Evolutionary conservation across 2,888 invertebrate species (phyloP), one percentile per base, ranked within the genome.

Genomic region (Aporophyla lueneburgensis): DNA sequence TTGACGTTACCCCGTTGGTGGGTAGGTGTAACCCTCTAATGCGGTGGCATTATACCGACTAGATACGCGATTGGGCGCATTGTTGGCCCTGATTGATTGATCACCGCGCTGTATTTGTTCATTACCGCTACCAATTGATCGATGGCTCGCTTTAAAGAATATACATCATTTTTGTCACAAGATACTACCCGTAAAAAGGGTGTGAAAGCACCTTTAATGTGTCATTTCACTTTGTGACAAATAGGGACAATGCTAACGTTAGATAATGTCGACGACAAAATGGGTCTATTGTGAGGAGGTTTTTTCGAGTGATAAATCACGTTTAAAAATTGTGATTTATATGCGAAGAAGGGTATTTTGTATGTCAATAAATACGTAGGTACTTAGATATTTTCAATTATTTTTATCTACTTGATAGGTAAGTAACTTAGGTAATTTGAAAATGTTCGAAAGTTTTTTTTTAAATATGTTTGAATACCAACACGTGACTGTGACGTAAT

Each of bases 131-230:
- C 71, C 72, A 78, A 83, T 86, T 86, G 86, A 86, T 87, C 76
- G 86, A 87, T 86, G 85, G 84, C 84, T 79, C 83, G 86, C 84
- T 86, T 81, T 84, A 84, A 86, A 88, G 86, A 81, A 79, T 81
- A 87, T 78, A 86, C 79, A 81, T 84, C 82, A 88, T 84, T 78
- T 81, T 80, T 77, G 82, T 84, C 86, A 86, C 81, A 78, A 86
- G 84, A 73, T 82, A 74, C 80, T 80, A 74, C 69, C 75, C 65
- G 53, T 68, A 58, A 75, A 88, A 88, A 84, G 76, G 87, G 85
- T 81, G 71, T 85, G 79, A 86, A 87, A 79, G 72, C 83, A 80
- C 74, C 78, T 86, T 78, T 71, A 81, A 81, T 85, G 65, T 82
- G 75, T 66, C 81, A 53, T 78, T 86, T 83, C 85, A 84, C 76